These are phyloP conservation scores for Malurus cyaneus DNA, from an alignment of 2,113 vertebrate genomes.

Conservation along the genomic window DNA sequence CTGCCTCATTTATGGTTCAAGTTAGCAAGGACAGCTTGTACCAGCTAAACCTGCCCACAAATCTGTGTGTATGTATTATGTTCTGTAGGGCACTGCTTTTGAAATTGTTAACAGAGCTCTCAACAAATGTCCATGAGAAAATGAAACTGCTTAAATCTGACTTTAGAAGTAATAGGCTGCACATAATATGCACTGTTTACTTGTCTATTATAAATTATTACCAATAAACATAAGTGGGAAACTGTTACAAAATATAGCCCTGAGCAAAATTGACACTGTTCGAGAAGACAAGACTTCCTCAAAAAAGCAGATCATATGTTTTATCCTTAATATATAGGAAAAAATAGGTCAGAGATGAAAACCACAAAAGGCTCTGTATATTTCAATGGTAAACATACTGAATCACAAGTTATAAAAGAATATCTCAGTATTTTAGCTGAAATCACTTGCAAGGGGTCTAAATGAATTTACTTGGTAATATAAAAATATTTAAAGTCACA, in stretches of 20 bases:
- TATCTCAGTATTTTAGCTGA: neutral
- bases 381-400: conserved; percentile 11
- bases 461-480: neutral
- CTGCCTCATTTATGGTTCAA: neutral
- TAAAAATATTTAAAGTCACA: conserved; percentile 18
- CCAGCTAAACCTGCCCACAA: neutral
- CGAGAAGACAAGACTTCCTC: conserved; percentile 9
- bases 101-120: conserved; percentile 2
- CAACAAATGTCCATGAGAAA: conserved; percentile 32
- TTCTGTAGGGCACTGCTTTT: neutral
- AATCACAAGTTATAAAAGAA: neutral
- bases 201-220: conserved; percentile 62
- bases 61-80: neutral
- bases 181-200: neutral
- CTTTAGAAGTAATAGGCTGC: neutral
- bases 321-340: conserved; percentile 41
- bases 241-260: conserved; percentile 51
- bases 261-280: neutral
- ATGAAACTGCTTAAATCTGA: conserved; percentile 18
- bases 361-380: neutral
- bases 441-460: neutral
- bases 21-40: neutral
- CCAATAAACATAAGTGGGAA: conserved; percentile 35
- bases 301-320: neutral
- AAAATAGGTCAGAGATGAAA: conserved; percentile 54